A percentile compares a stretch with the other conserved stretches of the same genome.
These are phyloP conservation scores for Pteropus alecto DNA, from an alignment of 2,113 vertebrate species.

Conservation along the genomic window DNA sequence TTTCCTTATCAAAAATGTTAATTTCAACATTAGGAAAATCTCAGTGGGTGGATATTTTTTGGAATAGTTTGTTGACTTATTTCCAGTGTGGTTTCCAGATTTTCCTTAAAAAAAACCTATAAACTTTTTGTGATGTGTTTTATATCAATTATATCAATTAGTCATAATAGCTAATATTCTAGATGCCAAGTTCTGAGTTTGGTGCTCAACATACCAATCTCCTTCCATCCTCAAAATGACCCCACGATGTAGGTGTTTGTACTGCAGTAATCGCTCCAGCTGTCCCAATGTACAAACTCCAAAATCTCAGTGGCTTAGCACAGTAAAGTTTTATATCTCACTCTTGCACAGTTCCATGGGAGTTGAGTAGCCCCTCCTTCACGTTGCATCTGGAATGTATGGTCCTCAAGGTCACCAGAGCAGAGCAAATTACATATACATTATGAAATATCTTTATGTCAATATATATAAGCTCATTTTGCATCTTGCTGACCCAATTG, in stretches of 20 bases:
- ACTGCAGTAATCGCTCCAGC: neutral
- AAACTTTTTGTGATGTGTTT: neutral
- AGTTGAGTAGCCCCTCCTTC: neutral
- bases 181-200: neutral
- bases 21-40: constrained; percentile 35
- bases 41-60: constrained; percentile 7
- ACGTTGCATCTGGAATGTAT: neutral
- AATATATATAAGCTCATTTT: neutral
- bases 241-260: neutral
- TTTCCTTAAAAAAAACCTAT: neutral
- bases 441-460: too few species aligned
- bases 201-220: neutral
- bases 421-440: neutral
- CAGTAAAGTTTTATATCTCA: neutral
- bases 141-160: neutral
- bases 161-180: neutral
- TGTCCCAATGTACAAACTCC: neutral
- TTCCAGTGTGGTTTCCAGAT: constrained; percentile 25
- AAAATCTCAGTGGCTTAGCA: neutral
- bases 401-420: neutral
- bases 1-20: constrained; percentile 60
- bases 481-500: neutral
- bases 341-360: neutral
- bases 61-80: constrained; percentile 27
- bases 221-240: neutral